Evolutionary conservation across 2,113 vertebrate genomes (phyloP).

Genomic region (Tautogolabrus adspersus): DNA sequence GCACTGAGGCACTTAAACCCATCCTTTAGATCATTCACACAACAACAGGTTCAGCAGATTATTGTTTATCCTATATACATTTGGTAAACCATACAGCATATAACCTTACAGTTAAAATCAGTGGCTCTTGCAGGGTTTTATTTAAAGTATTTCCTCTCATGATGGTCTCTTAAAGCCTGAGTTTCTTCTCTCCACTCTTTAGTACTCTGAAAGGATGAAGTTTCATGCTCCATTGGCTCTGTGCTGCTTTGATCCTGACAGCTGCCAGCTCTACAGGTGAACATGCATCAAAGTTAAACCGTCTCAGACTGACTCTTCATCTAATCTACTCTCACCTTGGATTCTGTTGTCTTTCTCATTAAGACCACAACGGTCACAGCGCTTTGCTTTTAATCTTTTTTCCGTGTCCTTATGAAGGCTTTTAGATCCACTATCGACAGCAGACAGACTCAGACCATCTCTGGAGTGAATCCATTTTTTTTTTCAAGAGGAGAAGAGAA

Average conservation of each 20-base stretch:
- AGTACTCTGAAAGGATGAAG: constrained; percentile 11
- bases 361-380: constrained; percentile 28
- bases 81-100: too few relatives aligned
- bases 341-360: constrained; percentile 29
- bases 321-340: constrained; percentile 52
- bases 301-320: constrained; percentile 25
- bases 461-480: constrained; percentile 24
- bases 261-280: constrained; percentile 33
- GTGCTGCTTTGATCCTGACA: constrained; percentile 12
- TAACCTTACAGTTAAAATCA: too few relatives aligned
- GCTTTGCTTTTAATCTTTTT: constrained; percentile 49
- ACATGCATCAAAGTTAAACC: constrained; percentile 32
- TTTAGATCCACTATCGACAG: constrained; percentile 46
- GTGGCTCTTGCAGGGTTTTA: too few relatives aligned
- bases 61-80: too few relatives aligned
- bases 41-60: constrained; percentile 16
- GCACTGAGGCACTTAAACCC: constrained; percentile 26
- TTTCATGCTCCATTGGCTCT: background rate
- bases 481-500: constrained; percentile 6
- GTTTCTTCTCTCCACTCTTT: background rate
- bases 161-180: background rate
- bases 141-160: background rate
- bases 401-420: constrained; percentile 33
- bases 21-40: constrained; percentile 33
- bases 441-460: constrained; percentile 32